Evolutionary conservation across 2,113 vertebrate genomes (phyloP), one percentile per base, ranked within the genome.

Genomic region (Cygnus atratus): DNA sequence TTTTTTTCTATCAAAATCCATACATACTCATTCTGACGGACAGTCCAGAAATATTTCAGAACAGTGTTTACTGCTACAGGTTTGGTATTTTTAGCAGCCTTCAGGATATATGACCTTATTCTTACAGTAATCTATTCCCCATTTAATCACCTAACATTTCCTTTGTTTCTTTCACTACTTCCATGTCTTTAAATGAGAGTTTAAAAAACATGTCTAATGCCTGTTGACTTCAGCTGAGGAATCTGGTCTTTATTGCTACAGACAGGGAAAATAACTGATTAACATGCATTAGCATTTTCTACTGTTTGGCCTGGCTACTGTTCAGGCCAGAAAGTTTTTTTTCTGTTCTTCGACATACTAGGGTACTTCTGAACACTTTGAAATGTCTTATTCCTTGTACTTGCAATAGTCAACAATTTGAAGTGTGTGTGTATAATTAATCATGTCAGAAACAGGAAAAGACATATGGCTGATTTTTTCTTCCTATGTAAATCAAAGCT

Each of bases 401-500:
- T 84, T 94, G 29, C 39, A 71, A 14, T 57, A 76, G 67, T n/a
- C 63, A 89, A 81, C 11, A 75, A 44, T 78, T 66, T 84, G 48
- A 92, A 78, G 50, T 21, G 46, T 35, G 35, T 46, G 31, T 66
- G 28, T 68, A 25, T 76, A 93, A 87, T 82, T 86, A 74, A 61
- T 31, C 67, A 26, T 78, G 70, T 84, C 88, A 94, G 72, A 88
- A 90, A 58, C 31, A 75, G 61, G 19, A 55, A 90, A 92, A 94
- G 58, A 76, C 62, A 78, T 82, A 87, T 43, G 58, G 83, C 11
- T 86, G 65, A 46, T 68, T 85, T 92, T 94, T 93, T 63, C 15
- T 89, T 88, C 44, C 66, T 61, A 16, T 48, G 43, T 61, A 93
- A 92, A 95, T 93, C 44, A 95, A 93, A 93, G 61, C 35, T 91